Conservation (phyloP, 1,140 invertebrate genomes). For the Vollenhovia emeryi region DNA sequence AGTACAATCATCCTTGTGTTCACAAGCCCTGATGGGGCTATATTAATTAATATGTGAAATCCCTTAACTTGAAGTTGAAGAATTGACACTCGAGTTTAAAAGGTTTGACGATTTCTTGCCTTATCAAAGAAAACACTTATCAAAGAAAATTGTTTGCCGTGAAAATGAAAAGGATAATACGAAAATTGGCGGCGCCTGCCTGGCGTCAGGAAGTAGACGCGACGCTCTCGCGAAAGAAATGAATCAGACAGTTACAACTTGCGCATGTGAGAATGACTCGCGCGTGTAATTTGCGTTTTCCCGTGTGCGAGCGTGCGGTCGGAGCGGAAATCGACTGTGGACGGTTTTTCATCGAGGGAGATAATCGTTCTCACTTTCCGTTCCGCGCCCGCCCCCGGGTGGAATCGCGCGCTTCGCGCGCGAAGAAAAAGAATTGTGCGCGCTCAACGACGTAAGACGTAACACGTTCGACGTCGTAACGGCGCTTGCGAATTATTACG, state of each 20-base stretch:
- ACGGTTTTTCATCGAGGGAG: slow-evolving; percentile 22
- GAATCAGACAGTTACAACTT: not conserved
- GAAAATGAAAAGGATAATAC: not conserved
- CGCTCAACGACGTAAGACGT: slow-evolving; percentile 30
- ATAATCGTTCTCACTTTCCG: slow-evolving; percentile 27
- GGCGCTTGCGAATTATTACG: slow-evolving; percentile 30
- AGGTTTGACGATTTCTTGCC: not conserved
- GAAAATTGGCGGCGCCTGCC: slow-evolving; percentile 9
- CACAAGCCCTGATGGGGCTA: no score
- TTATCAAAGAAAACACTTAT: not conserved
- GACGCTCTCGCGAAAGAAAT: not conserved
- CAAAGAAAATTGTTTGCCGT: not conserved
- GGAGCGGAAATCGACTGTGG: slow-evolving; percentile 4
- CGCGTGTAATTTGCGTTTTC: slow-evolving; percentile 1
- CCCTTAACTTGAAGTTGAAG: not conserved
- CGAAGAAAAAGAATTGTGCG: not conserved
- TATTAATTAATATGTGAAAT: not conserved
- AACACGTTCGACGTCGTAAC: slow-evolving; percentile 16
- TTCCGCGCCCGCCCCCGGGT: not conserved
- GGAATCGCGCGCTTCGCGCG: slow-evolving; percentile 26
- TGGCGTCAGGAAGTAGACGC: not conserved
- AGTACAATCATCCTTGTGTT: not conserved
- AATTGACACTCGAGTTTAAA: no score
- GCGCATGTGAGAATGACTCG: not conserved
- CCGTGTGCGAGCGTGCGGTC: not conserved